phyloP scores from a whole-genome alignment of 2,797 vertebrate genomes.

The Chrysocyon brachyurus region DNA sequence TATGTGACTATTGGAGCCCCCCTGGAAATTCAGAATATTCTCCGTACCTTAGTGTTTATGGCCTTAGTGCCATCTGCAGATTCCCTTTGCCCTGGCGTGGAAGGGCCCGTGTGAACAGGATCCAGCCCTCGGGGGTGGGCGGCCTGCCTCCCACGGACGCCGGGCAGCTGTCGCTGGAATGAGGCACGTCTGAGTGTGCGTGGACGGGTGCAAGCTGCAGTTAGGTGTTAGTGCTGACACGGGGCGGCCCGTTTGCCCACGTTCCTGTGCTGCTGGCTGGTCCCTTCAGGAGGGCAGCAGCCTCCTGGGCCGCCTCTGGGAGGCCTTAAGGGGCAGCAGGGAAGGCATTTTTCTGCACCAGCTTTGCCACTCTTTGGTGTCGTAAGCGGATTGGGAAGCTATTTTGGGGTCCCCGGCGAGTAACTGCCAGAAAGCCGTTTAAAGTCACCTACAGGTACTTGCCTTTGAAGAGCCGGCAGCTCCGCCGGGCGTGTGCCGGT shows the following conservation, averaged over 20 bases:
- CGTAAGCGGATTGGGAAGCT: background rate
- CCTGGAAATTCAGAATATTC: background rate
- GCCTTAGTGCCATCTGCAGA: too few species aligned
- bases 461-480: rapidly evolving
- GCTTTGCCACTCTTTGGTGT: too few species aligned
- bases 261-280: background rate
- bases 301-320: background rate
- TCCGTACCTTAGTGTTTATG: rapidly evolving
- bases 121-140: rapidly evolving
- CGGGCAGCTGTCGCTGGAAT: rapidly evolving
- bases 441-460: too few species aligned
- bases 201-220: too few species aligned
- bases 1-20: rapidly evolving
- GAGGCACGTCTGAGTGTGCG: rapidly evolving
- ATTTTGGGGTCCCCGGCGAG: background rate
- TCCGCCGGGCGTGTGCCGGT: rapidly evolving
- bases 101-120: too few species aligned
- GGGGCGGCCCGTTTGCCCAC: rapidly evolving
- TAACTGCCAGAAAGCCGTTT: background rate
- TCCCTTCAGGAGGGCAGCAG: background rate
- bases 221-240: rapidly evolving
- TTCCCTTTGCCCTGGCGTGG: background rate
- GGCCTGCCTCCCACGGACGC: background rate
- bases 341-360: rapidly evolving
- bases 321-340: too few species aligned